Evolutionary conservation across 2,888 invertebrate species (phyloP).

Genomic region (Apoda limacodes): DNA sequence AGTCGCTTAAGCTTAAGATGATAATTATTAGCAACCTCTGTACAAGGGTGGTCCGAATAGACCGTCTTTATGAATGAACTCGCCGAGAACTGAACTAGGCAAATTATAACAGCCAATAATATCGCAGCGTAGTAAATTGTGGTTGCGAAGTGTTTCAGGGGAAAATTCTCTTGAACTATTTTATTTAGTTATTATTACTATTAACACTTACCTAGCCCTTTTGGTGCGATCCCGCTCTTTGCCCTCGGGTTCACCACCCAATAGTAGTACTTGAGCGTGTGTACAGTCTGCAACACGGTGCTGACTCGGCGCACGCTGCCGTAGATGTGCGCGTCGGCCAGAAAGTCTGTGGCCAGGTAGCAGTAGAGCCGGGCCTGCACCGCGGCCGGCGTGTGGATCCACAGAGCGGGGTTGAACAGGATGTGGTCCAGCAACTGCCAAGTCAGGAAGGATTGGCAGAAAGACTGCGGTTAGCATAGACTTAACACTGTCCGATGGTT

Average conservation of each 20-base stretch:
- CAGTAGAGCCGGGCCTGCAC: constrained; percentile 96
- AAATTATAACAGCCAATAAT: no score
- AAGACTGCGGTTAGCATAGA: constrained; percentile 81
- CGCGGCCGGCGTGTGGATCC: constrained; percentile 98
- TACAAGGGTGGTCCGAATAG: no score
- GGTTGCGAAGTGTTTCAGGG: no score
- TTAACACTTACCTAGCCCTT: constrained; percentile 89
- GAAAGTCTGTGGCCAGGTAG: constrained; percentile 98
- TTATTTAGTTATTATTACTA: no score
- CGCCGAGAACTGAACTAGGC: no score
- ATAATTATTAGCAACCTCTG: no score
- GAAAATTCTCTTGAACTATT: no score
- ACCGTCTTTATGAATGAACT: no score
- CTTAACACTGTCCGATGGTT: constrained; percentile 63
- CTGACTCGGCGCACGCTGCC: constrained; percentile 96
- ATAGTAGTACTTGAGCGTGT: constrained; percentile 98
- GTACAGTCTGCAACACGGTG: constrained; percentile 97
- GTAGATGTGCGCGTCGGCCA: constrained; percentile 97
- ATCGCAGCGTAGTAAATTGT: no score
- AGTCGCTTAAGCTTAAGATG: no score
- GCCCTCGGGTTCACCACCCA: constrained; percentile 97
- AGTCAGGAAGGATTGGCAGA: constrained; percentile 90
- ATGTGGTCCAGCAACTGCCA: constrained; percentile 99
- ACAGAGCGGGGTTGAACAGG: constrained; percentile 98
- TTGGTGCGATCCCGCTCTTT: constrained; percentile 95